Percentiles rank a stretch among this genome's conserved stretches.
Evolutionary conservation across 2,888 invertebrate species (phyloP).

Genomic region (Sclerodermus sp.): DNA sequence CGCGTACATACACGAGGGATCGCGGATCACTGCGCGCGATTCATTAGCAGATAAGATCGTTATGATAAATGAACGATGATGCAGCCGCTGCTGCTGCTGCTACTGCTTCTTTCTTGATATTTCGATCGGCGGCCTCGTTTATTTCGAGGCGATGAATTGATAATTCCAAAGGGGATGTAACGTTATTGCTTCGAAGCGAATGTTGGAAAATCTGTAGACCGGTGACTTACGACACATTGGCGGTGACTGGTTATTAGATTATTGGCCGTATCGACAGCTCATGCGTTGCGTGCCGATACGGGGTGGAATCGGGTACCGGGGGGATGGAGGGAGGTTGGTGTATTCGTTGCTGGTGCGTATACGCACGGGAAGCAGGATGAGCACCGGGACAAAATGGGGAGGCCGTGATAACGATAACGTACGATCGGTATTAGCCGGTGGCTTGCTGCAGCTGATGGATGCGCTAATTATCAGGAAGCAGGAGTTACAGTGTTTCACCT

Average conservation of each 20-base stretch:
- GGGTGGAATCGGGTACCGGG: constrained; percentile 14
- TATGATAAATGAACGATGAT: neutral
- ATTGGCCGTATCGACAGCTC: constrained; percentile 56
- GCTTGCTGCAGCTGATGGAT: constrained; percentile 58
- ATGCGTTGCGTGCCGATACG: constrained; percentile 40
- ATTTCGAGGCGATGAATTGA: constrained; percentile 21
- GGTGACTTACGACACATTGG: constrained; percentile 52
- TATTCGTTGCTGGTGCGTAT: neutral
- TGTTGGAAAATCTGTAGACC: constrained; percentile 48
- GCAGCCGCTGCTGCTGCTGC: neutral
- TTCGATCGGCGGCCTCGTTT: neutral
- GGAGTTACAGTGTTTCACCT: constrained; percentile 55
- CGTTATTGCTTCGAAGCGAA: constrained; percentile 31
- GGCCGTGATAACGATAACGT: constrained; percentile 58
- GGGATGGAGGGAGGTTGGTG: constrained; percentile 9
- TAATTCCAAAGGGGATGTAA: constrained; percentile 22
- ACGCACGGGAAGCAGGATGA: neutral
- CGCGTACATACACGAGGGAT: no score
- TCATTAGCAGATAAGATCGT: no score
- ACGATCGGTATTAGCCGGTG: constrained; percentile 59
- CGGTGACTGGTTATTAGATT: constrained; percentile 58
- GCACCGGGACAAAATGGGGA: constrained; percentile 52
- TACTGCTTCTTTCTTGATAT: neutral
- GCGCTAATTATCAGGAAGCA: constrained; percentile 59
- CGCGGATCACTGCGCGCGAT: no score